Percentiles rank a stretch among this genome's conserved stretches.
phyloP scores from a whole-genome alignment of 1,140 invertebrate genomes.

The Heterodera carotae region DNA sequence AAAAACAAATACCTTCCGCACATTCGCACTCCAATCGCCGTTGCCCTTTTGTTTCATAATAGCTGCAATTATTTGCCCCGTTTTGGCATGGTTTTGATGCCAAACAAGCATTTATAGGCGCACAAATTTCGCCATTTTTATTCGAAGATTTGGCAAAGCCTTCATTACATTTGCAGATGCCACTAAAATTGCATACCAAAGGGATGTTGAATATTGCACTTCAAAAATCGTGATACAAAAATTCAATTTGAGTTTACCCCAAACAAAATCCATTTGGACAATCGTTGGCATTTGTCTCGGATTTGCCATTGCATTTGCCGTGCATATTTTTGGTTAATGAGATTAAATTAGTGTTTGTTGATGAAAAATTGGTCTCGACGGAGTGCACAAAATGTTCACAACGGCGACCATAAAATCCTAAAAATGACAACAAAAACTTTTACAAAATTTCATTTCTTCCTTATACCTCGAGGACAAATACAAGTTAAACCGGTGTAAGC shows the following conservation, averaged over 20 bases:
- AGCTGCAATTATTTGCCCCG: not conserved
- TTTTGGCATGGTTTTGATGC: not conserved
- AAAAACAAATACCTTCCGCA: not conserved
- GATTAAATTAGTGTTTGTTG: not conserved
- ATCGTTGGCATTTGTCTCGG: slow-evolving; percentile 10
- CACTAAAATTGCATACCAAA: slow-evolving; percentile 13
- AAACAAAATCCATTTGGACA: slow-evolving; percentile 25
- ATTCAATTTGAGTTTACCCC: not conserved
- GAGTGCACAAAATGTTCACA: not conserved
- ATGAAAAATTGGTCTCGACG: too few relatives aligned
- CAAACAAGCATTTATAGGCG: not conserved
- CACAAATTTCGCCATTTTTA: not conserved
- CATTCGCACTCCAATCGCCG: not conserved
- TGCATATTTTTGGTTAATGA: not conserved
- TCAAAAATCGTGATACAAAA: not conserved
- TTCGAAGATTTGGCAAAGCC: slow-evolving; percentile 5
- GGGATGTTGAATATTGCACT: too few relatives aligned
- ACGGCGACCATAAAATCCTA: slow-evolving; percentile 4
- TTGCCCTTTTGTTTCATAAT: not conserved
- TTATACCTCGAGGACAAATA: slow-evolving; percentile 32
- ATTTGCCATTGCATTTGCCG: not conserved
- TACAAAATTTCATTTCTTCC: not conserved
- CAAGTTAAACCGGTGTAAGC: slow-evolving; percentile 7
- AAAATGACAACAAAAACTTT: not conserved
- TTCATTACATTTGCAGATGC: slow-evolving; percentile 24